Conservation (phyloP, 2,888 invertebrate species). For the Zonitis immaculata region DNA sequence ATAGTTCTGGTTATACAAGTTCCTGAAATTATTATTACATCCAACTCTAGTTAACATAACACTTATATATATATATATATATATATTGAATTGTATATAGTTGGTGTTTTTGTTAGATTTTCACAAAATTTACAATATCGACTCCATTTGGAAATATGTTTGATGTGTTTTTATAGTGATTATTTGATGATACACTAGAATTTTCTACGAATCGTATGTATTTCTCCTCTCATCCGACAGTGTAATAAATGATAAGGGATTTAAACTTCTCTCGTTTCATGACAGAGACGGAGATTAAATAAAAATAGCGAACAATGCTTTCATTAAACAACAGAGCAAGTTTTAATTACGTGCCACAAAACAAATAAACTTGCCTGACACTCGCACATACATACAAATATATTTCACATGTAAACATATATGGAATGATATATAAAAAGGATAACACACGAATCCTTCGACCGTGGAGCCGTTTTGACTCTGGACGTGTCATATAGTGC, state of each 20-base stretch:
- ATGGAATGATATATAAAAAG: not conserved
- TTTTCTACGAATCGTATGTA: constrained; percentile 4
- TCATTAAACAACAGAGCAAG: constrained; percentile 30
- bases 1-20: constrained; percentile 11
- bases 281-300: constrained; percentile 28
- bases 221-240: constrained; percentile 10
- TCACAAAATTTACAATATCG: no score
- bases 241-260: constrained; percentile 30
- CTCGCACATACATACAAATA: constrained; percentile 9
- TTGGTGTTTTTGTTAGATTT: no score
- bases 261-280: constrained; percentile 30
- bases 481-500: not conserved
- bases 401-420: not conserved
- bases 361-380: constrained; percentile 25
- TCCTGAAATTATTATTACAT: constrained; percentile 19
- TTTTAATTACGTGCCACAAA: constrained; percentile 31
- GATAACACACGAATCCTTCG: not conserved
- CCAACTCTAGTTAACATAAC: constrained; percentile 15
- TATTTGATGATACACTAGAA: constrained; percentile 7
- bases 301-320: constrained; percentile 29
- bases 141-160: not conserved
- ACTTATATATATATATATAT: no score
- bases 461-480: not conserved
- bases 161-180: not conserved
- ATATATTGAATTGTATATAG: no score